Percentiles rank a stretch among this genome's conserved stretches.
Evolutionary conservation across 2,888 invertebrate genomes (phyloP).

Genomic region (Sepiola atlantica): DNA sequence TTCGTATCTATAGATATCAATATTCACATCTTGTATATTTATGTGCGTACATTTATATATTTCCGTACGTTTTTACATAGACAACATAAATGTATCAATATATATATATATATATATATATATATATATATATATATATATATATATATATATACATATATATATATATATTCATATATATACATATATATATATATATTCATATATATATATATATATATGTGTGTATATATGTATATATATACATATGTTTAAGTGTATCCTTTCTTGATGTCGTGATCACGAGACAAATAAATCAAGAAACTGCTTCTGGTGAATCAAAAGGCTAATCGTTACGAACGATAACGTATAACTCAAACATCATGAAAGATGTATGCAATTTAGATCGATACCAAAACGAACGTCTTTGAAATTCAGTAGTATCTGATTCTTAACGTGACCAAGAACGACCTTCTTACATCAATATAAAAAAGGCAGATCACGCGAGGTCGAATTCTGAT

Average conservation of each 20-base stretch:
- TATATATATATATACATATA: not conserved
- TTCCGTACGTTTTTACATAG: no score
- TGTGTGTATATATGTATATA: not conserved
- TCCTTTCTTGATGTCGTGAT: not conserved
- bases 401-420: not conserved
- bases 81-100: no score
- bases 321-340: not conserved
- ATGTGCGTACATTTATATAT: no score
- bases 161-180: not conserved
- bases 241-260: not conserved
- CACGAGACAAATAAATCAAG: not conserved
- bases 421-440: conserved; percentile 8
- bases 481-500: not conserved
- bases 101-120: not conserved
- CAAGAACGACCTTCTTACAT: not conserved
- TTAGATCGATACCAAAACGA: not conserved
- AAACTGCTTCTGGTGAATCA: not conserved
- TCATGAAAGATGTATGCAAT: no score
- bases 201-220: not conserved
- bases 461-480: not conserved
- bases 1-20: no score
- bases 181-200: not conserved
- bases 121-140: not conserved
- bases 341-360: not conserved
- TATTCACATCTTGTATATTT: no score